Evolutionary conservation across 2,888 invertebrate genomes (phyloP), one percentile per base, ranked within the genome.

Genomic region (Allacma fusca): DNA sequence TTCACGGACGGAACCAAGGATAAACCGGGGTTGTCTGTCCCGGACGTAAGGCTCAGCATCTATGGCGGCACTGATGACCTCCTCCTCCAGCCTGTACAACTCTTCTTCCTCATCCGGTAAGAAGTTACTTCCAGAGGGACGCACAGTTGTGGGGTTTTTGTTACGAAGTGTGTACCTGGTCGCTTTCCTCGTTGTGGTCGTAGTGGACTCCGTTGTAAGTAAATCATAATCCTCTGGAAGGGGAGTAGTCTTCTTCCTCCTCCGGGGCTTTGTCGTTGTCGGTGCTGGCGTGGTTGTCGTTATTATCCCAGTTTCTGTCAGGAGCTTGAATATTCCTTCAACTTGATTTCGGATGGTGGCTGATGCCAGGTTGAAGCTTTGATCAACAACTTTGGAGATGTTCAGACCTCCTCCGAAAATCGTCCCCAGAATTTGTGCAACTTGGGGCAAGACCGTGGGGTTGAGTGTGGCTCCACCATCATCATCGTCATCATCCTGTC

Each of bases 371-470:
- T 76, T 78, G 64, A 83, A 81, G 0, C 83, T 83, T 44, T 73
- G 78, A 64, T 84, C 84, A 7, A 81, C 82, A 16, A 84, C 80
- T 2, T 80, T 77, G 0, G 83, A 80, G 21, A 84, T 78, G 44
- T 84, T 84, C 28, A 84, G 76, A 73, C 77, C 80, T 59, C 83
- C 83, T 1, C 83, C 79, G 75, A 84, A 84, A 59, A 84, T 83
- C 16, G 84, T 83, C 16, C 84, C 84, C 2, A 84, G 78, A 72
- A 84, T 82, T 78, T 83, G 82, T 2, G 82, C 81, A 0, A 84
- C 84, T 80, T 84, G 84, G 16, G 84, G 84, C 1, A 84, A 73
- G 1, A 82, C 81, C 43, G 82, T 82, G n/a, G 84, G 84, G 77
- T 82, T 81, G 0, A 82, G 77, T 0, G 81, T 80, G 1, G 77